Evolutionary conservation across 1,140 invertebrate species (phyloP), one percentile per base, ranked within the genome.

Genomic region (Lethrus apterus): DNA sequence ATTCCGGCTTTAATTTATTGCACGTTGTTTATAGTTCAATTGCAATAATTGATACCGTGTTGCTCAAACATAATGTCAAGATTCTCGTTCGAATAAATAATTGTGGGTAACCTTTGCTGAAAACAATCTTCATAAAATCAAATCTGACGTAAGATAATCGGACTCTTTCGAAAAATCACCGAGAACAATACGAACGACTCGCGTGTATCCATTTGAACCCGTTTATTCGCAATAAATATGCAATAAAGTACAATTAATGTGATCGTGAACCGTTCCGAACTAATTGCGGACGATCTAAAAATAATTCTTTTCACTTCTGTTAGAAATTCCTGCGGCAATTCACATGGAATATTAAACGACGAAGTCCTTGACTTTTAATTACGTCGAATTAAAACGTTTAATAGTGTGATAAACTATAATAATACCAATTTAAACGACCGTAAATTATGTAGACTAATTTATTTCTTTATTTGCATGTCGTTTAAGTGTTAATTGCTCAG

Each of bases 371-470:
- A 54, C 45, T 56, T 44, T 51, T 56, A 56, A 56, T 56, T 56
- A 51, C 42, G 26, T 34, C 48, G 36, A 56, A 56, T 56, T 56
- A 56, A 56, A 56, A 48, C 51, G 44, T 46, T 56, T 56, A 54
- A 53, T 50, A 48, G 54, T 54, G 48, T 51, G 51, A 50, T 56
- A 56, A 56, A 56, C 33, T 51, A 54, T 48, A 56, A 54, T 56
- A 48, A 54, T 45, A 42, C 29, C 44, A 46, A 56, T 56, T 52
- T 50, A 52, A 21, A 34, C 19, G 35, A 15, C 31, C 31, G 44
- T 55, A 55, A 55, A 52, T 55, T 52, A 26, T n/a, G 19, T 20
- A 14, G 19, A 41, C 40, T 11, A 46, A 54, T 46, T 50, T 54
- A 44, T 46, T 47, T 54, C n/a, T 50, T 54, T 50, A 44, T 54